Evolutionary conservation across 2,888 invertebrate genomes (phyloP), one percentile per base, ranked within the genome.

Genomic region (Trachelus stipa): DNA sequence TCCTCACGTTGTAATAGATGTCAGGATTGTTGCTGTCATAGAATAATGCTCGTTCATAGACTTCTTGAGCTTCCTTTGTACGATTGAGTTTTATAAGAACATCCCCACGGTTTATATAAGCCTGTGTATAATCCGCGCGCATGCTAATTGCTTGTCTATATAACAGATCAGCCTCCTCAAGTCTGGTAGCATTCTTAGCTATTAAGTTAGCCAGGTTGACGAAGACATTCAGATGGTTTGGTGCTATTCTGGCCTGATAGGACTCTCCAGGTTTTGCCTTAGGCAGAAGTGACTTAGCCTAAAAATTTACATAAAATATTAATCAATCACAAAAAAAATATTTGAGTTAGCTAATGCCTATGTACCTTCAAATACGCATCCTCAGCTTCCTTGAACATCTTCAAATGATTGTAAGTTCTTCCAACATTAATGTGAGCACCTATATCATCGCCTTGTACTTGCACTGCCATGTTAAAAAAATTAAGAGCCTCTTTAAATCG

Each of bases 391-490:
- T 95, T 94, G 90, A 95, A 96, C 93, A 95, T 94, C 91, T 97
- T 97, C 81, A 99, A 92, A 90, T 98, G 97, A 92, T 98, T 98
- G 92, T 96, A 98, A 0, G 98, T 98, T 82, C 99, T 93, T 23
- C 98, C 99, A 6, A 99, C 98, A 92, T 99, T 99, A 86, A 99
- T 98, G 91, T 98, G 98, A 9, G 98, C 98, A 0, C 98, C 98
- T 74, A 98, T 97, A 91, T 99, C 98, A 90, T 98, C 98, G 23
- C 96, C 96, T 92, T 99, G 99, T 12, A 98, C 98, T 88, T 94
- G 94, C 34, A 97, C 97, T 23, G 98, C 98, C 87, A 97, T 97
- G 89, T 97, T 95, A 91, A 98, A 98, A 92, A 97, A 99, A 82
- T 95, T 94, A 79, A 99, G 92, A 0, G 99, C 98, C 90, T 98